Conservation (phyloP, 2,888 invertebrate species). For the Euplexia lucipara region DNA sequence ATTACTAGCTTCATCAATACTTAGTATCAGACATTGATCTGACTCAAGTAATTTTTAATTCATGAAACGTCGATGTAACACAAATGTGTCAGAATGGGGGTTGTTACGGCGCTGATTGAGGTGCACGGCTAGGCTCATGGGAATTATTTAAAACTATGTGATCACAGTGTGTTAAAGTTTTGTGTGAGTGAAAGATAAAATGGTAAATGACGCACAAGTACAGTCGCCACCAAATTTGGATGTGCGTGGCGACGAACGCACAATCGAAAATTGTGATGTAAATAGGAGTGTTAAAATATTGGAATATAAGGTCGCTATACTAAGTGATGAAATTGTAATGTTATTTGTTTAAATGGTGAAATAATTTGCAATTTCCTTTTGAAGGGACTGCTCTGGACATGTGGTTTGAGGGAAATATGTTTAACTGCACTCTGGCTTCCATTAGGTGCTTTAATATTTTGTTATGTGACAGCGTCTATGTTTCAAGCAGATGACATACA, state of each 20-base stretch:
- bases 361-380: constrained; percentile 50
- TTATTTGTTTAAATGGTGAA: constrained; percentile 26
- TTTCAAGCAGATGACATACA: constrained; percentile 98
- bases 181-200: constrained; percentile 80
- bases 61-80: constrained; percentile 53
- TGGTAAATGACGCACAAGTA: constrained; percentile 89
- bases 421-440: constrained; percentile 96
- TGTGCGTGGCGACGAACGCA: constrained; percentile 77
- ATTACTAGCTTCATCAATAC: constrained; percentile 54
- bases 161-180: constrained; percentile 75
- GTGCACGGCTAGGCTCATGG: constrained; percentile 46
- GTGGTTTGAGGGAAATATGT: constrained; percentile 95
- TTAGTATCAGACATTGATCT: constrained; percentile 30
- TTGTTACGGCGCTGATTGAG: constrained; percentile 50
- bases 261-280: constrained; percentile 80
- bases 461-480: constrained; percentile 97
- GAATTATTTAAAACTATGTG: constrained; percentile 72
- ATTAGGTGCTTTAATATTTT: constrained; percentile 95
- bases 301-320: constrained; percentile 82
- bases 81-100: constrained; percentile 52
- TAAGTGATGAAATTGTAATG: constrained; percentile 35
- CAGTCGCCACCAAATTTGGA: constrained; percentile 84
- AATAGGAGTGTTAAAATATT: constrained; percentile 79
- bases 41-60: constrained; percentile 48
- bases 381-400: constrained; percentile 92